Base-by-base conservation (phyloP, 1,140 invertebrate species). In the Drosophila bocqueti region DNA sequence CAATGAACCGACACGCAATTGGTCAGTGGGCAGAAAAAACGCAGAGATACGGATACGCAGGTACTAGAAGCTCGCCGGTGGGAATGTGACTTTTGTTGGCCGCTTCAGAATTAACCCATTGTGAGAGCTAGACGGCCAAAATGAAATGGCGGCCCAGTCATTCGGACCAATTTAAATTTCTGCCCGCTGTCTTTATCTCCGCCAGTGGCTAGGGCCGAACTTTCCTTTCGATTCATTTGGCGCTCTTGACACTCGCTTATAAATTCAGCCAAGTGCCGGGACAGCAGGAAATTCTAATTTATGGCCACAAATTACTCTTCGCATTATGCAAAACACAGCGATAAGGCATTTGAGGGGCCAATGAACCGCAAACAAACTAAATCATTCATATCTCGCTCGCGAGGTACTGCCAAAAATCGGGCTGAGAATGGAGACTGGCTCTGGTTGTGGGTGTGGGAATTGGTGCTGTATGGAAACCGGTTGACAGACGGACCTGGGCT, bases 321-420 rank as follows among this genome's bases (percentile, higher is more conserved):
- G 71, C 76, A 83, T 87, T 87, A 87, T 83, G 83, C 72, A 87
- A 87, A 87, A 83, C 60, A 76, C 29, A 40, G 64, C 72, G 76
- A 83, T 77, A 83, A 81, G 73, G 60, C 54, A 81, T 89, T 89
- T 68, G 81, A 76, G 58, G 67, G 84, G 81, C 66, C 84, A 87
- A 84, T 84, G 85, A 87, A 87, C 85, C 66, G 85, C 69, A 89
- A 72, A 54, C 29, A 65, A 90, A 79, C 85, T 76, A 84, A 83
- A 89, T 89, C 74, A 87, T 81, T 87, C 84, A 84, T 87, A 79
- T 84, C 76, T 63, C 10, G 29, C 47, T 47, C 36, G 26, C 47
- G 62, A 73, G 73, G 75, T 82, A 86, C 66, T 82, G 76, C 76
- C 83, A 69, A 86, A 82, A 49, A 46, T 24, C 34, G 40, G 40